A percentile compares a stretch with the other conserved stretches of the same genome.
phyloP scores from a whole-genome alignment of 2,113 vertebrate species.

The Marcusenius ussheri region DNA sequence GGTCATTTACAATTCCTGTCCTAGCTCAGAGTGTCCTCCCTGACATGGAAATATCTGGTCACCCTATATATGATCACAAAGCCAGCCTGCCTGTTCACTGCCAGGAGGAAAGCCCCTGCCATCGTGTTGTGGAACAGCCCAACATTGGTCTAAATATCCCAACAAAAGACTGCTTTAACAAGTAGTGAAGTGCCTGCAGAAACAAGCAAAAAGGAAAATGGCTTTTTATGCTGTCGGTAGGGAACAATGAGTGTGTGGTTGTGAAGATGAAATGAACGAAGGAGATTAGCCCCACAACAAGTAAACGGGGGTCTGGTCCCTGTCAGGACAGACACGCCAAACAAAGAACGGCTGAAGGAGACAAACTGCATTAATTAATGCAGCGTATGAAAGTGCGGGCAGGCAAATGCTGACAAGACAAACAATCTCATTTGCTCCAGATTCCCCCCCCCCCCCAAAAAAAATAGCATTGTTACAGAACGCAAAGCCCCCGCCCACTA shows the following conservation, averaged over 20 bases:
- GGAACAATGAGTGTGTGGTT: slow-evolving; percentile 25
- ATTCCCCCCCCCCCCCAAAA: slow-evolving; percentile 11
- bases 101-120: background rate
- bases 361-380: slow-evolving; percentile 62
- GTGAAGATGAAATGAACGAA: slow-evolving; percentile 39
- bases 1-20: too few species aligned
- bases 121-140: slow-evolving; percentile 15
- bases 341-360: slow-evolving; percentile 44
- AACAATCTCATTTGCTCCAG: slow-evolving; percentile 66
- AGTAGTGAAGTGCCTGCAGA: slow-evolving; percentile 28
- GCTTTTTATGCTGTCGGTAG: slow-evolving; percentile 30
- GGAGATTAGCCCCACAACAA: slow-evolving; percentile 31
- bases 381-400: slow-evolving; percentile 59
- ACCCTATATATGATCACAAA: slow-evolving; percentile 1
- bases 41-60: too few species aligned
- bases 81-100: background rate
- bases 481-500: slow-evolving; percentile 38
- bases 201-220: slow-evolving; percentile 12
- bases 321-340: slow-evolving; percentile 39
- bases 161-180: slow-evolving; percentile 27
- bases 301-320: slow-evolving; percentile 25
- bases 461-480: slow-evolving; percentile 48
- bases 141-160: slow-evolving; percentile 21
- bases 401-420: slow-evolving; percentile 62
- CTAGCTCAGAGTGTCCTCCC: too few species aligned